Conservation (phyloP, 1,140 invertebrate genomes). For the Pteromalus puparum region DNA sequence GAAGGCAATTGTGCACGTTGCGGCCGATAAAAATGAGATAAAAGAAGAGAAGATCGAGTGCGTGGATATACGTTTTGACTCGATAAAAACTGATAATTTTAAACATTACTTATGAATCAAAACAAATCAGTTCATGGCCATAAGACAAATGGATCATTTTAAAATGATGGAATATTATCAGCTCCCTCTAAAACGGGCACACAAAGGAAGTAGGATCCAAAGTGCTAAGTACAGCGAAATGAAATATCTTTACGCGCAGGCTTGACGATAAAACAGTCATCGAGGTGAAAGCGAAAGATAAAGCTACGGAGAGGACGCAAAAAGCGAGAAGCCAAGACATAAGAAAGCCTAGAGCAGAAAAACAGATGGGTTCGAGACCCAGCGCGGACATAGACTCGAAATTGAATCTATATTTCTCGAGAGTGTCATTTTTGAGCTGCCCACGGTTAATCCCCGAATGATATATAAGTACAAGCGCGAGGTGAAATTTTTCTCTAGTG, state of each 20-base stretch:
- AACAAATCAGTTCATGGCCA: background rate
- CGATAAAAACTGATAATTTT: no score
- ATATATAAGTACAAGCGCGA: background rate
- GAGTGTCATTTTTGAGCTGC: constrained; percentile 1
- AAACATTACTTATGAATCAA: no score
- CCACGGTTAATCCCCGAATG: constrained; percentile 13
- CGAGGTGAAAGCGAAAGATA: constrained; percentile 5
- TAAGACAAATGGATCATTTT: background rate
- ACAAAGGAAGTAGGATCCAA: background rate
- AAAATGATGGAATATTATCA: background rate
- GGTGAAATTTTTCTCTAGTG: background rate
- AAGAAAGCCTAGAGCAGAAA: background rate
- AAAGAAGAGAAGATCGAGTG: no score
- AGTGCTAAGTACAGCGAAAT: background rate
- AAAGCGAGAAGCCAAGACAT: background rate
- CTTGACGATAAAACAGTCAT: constrained; percentile 7
- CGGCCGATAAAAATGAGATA: no score
- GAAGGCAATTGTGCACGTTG: no score
- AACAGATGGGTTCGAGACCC: background rate
- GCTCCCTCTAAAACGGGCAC: background rate
- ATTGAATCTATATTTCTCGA: constrained; percentile 38
- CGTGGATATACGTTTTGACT: no score
- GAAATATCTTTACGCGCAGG: background rate
- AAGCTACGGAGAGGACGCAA: background rate
- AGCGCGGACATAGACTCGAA: background rate